Percentiles rank a stretch among this genome's conserved stretches.
phyloP scores from a whole-genome alignment of 2,113 vertebrate genomes.

The Gobio gobio region DNA sequence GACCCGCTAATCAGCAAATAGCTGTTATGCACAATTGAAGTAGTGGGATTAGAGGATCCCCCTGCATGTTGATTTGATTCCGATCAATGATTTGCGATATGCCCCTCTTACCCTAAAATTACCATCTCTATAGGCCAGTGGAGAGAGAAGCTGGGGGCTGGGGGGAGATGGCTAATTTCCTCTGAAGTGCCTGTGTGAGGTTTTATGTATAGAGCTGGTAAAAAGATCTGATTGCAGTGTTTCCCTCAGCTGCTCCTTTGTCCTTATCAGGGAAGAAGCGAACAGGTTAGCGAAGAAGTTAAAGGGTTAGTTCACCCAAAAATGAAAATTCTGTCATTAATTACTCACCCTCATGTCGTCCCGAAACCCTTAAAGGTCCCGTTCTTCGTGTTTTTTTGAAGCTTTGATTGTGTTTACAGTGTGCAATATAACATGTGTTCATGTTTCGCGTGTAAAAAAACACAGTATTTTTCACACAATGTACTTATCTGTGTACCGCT shows the following conservation, averaged over 20 bases:
- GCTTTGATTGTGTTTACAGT: no score
- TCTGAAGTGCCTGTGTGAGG: slow-evolving; percentile 57
- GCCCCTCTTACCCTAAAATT: slow-evolving; percentile 75
- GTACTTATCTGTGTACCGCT: no score
- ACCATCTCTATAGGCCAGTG: slow-evolving; percentile 73
- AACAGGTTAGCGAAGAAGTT: not conserved
- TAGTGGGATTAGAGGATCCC: slow-evolving; percentile 43
- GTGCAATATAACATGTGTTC: no score
- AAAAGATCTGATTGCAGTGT: slow-evolving; percentile 62
- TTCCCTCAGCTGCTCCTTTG: slow-evolving; percentile 63
- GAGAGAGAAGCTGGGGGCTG: slow-evolving; percentile 50
- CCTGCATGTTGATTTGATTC: slow-evolving; percentile 64
- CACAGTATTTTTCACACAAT: no score
- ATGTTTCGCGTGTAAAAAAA: no score
- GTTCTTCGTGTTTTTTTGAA: no score
- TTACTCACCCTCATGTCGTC: no score
- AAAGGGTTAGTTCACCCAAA: not conserved
- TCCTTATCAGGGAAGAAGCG: slow-evolving; percentile 49
- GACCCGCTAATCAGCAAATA: slow-evolving; percentile 53
- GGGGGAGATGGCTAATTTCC: slow-evolving; percentile 63
- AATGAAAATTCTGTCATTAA: no score
- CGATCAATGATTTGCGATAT: slow-evolving; percentile 70
- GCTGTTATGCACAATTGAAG: slow-evolving; percentile 49
- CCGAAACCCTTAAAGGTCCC: no score
- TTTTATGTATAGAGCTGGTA: slow-evolving; percentile 54